These are phyloP conservation scores for Carposina sasakii DNA, from an alignment of 1,140 invertebrate genomes.

Conservation along the genomic window DNA sequence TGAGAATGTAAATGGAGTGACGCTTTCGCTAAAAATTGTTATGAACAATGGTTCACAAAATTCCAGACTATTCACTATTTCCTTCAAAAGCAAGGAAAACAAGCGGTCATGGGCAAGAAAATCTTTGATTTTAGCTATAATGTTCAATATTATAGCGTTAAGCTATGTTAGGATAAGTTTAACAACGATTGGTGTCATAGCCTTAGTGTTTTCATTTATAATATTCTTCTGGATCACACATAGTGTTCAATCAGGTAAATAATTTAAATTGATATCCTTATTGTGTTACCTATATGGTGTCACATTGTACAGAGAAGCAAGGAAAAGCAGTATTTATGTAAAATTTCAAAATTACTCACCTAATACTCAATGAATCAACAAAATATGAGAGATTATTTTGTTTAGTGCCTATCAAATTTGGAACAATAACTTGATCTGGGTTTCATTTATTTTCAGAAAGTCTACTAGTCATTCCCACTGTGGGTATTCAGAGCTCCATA, in stretches of 20 bases:
- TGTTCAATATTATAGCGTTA: slow-evolving; percentile 50
- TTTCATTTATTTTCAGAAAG: slow-evolving; percentile 45
- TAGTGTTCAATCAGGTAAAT: slow-evolving; percentile 61
- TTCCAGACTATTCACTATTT: slow-evolving; percentile 49
- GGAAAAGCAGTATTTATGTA: too few species aligned
- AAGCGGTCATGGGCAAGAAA: slow-evolving; percentile 38
- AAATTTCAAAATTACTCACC: too few species aligned
- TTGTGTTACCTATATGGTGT: too few species aligned
- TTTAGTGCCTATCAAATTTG: background rate
- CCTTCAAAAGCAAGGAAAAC: slow-evolving; percentile 43
- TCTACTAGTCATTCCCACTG: slow-evolving; percentile 52
- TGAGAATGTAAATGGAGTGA: slow-evolving; percentile 58
- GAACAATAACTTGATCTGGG: too few species aligned
- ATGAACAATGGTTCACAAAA: slow-evolving; percentile 34
- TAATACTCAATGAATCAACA: too few species aligned
- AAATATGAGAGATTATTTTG: slow-evolving; percentile 17
- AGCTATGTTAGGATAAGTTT: slow-evolving; percentile 48
- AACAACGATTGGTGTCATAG: slow-evolving; percentile 40
- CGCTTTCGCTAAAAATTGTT: slow-evolving; percentile 39
- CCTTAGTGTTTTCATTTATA: slow-evolving; percentile 48
- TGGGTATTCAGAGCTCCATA: slow-evolving; percentile 55
- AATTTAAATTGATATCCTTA: too few species aligned
- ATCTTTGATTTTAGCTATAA: slow-evolving; percentile 44
- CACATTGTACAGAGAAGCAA: too few species aligned
- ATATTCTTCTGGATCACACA: slow-evolving; percentile 59